Evolutionary conservation across 2,113 vertebrate species (phyloP).

Genomic region (Sisor rabdophorus): DNA sequence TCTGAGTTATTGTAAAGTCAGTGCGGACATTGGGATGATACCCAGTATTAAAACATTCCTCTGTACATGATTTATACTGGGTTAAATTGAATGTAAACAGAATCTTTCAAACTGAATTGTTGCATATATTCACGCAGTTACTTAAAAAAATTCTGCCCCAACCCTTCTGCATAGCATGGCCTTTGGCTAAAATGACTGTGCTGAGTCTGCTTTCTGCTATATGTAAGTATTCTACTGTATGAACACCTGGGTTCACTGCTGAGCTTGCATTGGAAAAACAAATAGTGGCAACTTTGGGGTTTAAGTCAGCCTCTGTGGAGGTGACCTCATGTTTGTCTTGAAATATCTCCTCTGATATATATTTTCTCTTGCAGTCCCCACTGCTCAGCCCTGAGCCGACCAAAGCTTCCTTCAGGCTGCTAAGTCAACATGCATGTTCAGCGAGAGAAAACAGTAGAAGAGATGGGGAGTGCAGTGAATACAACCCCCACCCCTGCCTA

Average conservation of each 20-base stretch:
- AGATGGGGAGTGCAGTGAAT: slow-evolving; percentile 9
- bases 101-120: no score
- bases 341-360: slow-evolving; percentile 40
- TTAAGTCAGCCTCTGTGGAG: slow-evolving; percentile 20
- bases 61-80: no score
- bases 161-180: not conserved
- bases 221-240: slow-evolving; percentile 31
- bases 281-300: slow-evolving; percentile 29
- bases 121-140: not conserved
- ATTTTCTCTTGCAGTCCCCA: slow-evolving; percentile 38
- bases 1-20: not conserved
- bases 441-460: slow-evolving; percentile 19
- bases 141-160: not conserved
- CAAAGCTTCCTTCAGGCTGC: slow-evolving; percentile 19
- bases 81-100: not conserved
- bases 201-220: not conserved
- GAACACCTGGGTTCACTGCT: slow-evolving; percentile 36
- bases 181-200: slow-evolving; percentile 27
- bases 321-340: slow-evolving; percentile 50
- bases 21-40: not conserved
- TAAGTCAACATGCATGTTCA: slow-evolving; percentile 33
- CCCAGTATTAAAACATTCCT: not conserved
- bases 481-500: slow-evolving; percentile 1
- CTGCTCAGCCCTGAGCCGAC: slow-evolving; percentile 17
- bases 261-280: slow-evolving; percentile 41